Evolutionary conservation across 2,113 vertebrate species (phyloP), one percentile per base, ranked within the genome.

Genomic region (Triplophysa siluroides): DNA sequence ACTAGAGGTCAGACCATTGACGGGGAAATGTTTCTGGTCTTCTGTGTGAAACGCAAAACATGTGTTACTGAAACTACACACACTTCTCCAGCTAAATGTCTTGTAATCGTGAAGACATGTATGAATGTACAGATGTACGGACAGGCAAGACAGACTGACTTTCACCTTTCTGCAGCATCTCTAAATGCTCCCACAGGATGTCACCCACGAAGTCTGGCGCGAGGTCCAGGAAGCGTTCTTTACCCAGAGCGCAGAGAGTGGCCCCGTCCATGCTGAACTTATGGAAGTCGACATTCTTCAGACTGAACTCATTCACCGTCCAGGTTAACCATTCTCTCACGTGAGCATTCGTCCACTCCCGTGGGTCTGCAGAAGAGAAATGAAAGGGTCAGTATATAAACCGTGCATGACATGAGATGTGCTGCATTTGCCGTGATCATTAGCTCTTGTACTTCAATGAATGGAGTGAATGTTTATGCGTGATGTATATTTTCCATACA

Each of bases 131-230:
- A 11, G 11, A 11, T 45, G 43, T 12, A 45, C 43, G 4, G 14
- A 54, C 43, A 38, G 6, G 33, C 14, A 14, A 19, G 4, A 21
- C n/a, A 9, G 7, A 58, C n/a, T 9, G 19, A 9, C 8, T 13
- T 56, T 90, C 89, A 99, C 98, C 98, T 97, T 98, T 99, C 89
- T 98, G 97, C 89, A 99, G 91, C 92, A 98, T 99, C 90, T 99
- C 97, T 87, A 99, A 90, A 78, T 99, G 98, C 56, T 99, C 98
- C 98, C 98, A 99, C 8, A 99, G 94, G 90, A 99, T 99, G 84
- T 99, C 98, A 19, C 98, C 98, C 77, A 99, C 98, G 82, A 98
- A 99, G 90, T 99, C 98, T 0, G 98, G 98, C 0, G 97, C 97
- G 82, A 99, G 91, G 87, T 99, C 97, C 4, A 99, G 92, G 90